Evolutionary conservation across 1,140 invertebrate genomes (phyloP).

Genomic region (Colletes latitarsis): DNA sequence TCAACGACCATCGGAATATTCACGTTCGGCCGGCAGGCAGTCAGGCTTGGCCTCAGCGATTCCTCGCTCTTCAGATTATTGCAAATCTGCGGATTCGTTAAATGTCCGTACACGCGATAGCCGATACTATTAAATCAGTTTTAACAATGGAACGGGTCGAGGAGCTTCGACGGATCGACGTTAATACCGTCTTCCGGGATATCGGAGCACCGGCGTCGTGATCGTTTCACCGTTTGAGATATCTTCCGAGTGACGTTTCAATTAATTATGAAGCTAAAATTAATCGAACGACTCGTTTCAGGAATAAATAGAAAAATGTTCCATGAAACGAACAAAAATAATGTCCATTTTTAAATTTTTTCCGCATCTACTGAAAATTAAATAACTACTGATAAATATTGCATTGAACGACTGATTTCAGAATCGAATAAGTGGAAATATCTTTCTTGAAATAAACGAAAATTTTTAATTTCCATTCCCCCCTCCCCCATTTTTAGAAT

Average conservation of each 20-base stretch:
- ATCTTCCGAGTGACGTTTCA: background rate
- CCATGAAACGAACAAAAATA: no score
- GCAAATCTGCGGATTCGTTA: constrained; percentile 54
- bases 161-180: background rate
- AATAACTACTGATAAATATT: no score
- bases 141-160: constrained; percentile 6
- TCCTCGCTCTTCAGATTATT: constrained; percentile 58
- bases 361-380: no score
- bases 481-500: no score
- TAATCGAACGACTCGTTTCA: no score
- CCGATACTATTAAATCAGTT: background rate
- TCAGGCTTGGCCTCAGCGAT: constrained; percentile 63
- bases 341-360: no score
- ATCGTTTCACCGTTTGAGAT: background rate
- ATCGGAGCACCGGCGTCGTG: background rate
- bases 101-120: constrained; percentile 12
- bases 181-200: constrained; percentile 27
- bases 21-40: constrained; percentile 71
- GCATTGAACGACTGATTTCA: no score
- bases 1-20: constrained; percentile 79
- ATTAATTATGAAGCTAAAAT: background rate
- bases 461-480: no score
- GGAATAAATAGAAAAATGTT: no score
- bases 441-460: no score
- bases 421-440: no score